Evolutionary conservation across 2,888 invertebrate species (phyloP), one percentile per base, ranked within the genome.

Genomic region (Caenorhabditis auriculariae): DNA sequence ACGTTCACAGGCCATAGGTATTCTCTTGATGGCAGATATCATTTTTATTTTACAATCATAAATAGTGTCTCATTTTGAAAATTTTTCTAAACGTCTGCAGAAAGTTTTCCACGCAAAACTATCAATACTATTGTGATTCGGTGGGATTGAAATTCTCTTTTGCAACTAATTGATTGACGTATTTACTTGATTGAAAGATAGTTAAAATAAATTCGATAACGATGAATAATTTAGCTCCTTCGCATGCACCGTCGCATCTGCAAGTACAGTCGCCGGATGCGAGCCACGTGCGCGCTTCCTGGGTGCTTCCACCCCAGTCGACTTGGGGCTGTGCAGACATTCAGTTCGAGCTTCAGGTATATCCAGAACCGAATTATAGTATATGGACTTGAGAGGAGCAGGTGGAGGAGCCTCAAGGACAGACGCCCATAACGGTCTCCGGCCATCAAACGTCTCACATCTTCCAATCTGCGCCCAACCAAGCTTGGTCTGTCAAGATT

Each of bases 191-290:
- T n/a, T n/a, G n/a, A 35, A 35, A 35, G n/a, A 35, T 35, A n/a
- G 9, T 35, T 35, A 12, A n/a, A 35, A 12, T 12, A 35, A 9
- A 12, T n/a, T 35, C n/a, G n/a, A n/a, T n/a, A n/a, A n/a, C n/a
- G n/a, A n/a, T n/a, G n/a, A n/a, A n/a, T 24, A 6, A 60, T 76
- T 61, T 69, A 71, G 75, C 75, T 15, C 81, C 81, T 15, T 64
- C 74, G 1, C 75, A 75, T 28, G 72, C 81, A 4, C 81, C 81
- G 15, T 68, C 72, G 1, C 78, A 82, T 48, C 53, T 82, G 24
- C 69, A 67, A 32, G 55, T 75, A 21, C 62, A 57, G 17, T 71
- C 76, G n/a, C 75, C 77, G 15, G 77, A 77, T 49, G 66, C 74
- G 7, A 51, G 53, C 2, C 77, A 77, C 62, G 72, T 77, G 24